Evolutionary conservation across 2,888 invertebrate genomes (phyloP).

Genomic region (Polymixis flavicincta): DNA sequence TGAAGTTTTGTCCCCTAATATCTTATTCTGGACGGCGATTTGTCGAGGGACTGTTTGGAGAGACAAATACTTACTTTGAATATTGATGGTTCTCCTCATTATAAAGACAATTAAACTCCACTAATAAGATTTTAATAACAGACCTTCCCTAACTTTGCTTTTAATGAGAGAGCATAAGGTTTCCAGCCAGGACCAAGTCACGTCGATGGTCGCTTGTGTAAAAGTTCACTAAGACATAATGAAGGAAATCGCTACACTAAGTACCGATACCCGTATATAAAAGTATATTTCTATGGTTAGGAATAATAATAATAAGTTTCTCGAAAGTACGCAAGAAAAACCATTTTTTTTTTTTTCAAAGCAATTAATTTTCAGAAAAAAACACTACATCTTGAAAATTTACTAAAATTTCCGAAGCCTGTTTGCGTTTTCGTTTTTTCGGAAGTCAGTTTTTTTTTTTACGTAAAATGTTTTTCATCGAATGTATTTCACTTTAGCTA

Average conservation of each 20-base stretch:
- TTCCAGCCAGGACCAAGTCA: slow-evolving; percentile 6
- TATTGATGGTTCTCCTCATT: slow-evolving; percentile 83
- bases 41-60: slow-evolving; percentile 80
- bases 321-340: too few relatives aligned
- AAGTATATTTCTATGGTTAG: neutral
- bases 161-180: slow-evolving; percentile 32
- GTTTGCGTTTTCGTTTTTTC: too few relatives aligned
- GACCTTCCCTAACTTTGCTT: slow-evolving; percentile 35
- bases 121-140: slow-evolving; percentile 72
- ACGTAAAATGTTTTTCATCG: too few relatives aligned
- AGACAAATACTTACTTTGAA: slow-evolving; percentile 84
- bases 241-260: neutral
- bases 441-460: too few relatives aligned
- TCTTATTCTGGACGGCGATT: slow-evolving; percentile 86
- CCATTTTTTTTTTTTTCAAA: too few relatives aligned
- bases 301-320: neutral
- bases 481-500: too few relatives aligned
- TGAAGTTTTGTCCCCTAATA: slow-evolving; percentile 88
- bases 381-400: too few relatives aligned
- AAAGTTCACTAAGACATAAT: slow-evolving; percentile 32
- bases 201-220: slow-evolving; percentile 8
- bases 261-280: neutral
- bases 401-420: too few relatives aligned
- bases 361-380: too few relatives aligned
- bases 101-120: slow-evolving; percentile 77